A percentile compares a stretch with the other conserved stretches of the same genome.
Conservation (phyloP, 2,113 vertebrate species). For the Sphaerodactylus townsendi region DNA sequence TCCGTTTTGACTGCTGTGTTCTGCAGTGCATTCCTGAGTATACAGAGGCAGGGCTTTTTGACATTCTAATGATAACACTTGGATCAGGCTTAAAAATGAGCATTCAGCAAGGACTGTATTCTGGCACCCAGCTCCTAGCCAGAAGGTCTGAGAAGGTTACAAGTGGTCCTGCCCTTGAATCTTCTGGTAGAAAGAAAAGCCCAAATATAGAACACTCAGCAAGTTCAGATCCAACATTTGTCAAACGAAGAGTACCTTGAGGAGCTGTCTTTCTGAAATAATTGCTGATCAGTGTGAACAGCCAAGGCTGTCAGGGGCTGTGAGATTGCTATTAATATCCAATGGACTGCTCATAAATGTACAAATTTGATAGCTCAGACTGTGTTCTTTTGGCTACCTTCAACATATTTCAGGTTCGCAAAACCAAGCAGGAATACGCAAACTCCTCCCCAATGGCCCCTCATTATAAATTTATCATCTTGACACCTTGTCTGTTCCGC, state of each 20-base stretch:
- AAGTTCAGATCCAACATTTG: slow-evolving; percentile 11
- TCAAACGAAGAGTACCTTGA: slow-evolving; percentile 12
- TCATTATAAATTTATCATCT: slow-evolving; percentile 18
- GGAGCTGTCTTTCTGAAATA: slow-evolving; percentile 17
- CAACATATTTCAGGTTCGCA: slow-evolving; percentile 17
- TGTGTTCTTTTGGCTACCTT: slow-evolving; percentile 13
- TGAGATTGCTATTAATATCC: slow-evolving; percentile 9
- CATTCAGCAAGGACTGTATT: background rate
- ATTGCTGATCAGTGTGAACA: slow-evolving; percentile 18
- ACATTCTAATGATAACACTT: background rate
- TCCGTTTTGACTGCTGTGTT: too few species aligned
- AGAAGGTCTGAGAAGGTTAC: background rate
- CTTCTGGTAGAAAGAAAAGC: background rate
- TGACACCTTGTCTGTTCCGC: background rate
- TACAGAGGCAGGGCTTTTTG: background rate
- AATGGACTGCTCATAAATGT: slow-evolving; percentile 18
- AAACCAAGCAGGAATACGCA: background rate
- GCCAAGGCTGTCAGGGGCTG: background rate
- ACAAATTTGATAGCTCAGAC: background rate
- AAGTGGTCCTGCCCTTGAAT: background rate
- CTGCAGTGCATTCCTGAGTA: background rate
- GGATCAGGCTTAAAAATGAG: background rate
- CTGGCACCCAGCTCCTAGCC: background rate
- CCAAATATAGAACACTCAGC: slow-evolving; percentile 5
- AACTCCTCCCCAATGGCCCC: background rate